Conservation (phyloP, 1,140 invertebrate genomes). For the Sogatella furcifera region DNA sequence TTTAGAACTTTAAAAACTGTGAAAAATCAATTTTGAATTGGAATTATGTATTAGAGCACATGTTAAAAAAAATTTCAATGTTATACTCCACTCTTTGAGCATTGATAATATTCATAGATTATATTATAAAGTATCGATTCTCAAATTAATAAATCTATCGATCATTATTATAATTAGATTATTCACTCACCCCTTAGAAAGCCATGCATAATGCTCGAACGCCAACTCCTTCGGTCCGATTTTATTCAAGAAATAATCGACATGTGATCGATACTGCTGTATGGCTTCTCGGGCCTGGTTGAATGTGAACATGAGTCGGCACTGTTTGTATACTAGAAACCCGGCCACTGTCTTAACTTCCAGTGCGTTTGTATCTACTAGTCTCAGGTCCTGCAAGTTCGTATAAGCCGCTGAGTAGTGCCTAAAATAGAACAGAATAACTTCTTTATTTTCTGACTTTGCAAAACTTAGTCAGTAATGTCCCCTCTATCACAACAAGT, state of each 20-base stretch:
- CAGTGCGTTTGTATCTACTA: slow-evolving; percentile 79
- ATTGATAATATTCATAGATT: too few relatives aligned
- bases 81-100: too few relatives aligned
- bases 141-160: too few relatives aligned
- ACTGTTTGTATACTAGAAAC: slow-evolving; percentile 93
- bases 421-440: slow-evolving; percentile 47
- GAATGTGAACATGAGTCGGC: slow-evolving; percentile 74
- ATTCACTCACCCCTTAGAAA: slow-evolving; percentile 91
- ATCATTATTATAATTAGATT: too few relatives aligned
- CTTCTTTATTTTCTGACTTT: too few relatives aligned
- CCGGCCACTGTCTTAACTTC: slow-evolving; percentile 93
- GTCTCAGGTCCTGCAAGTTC: slow-evolving; percentile 74
- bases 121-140: too few relatives aligned
- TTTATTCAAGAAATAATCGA: slow-evolving; percentile 74
- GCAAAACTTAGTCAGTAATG: too few relatives aligned
- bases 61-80: too few relatives aligned
- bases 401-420: slow-evolving; percentile 90
- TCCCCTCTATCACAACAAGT: too few relatives aligned
- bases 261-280: slow-evolving; percentile 81
- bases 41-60: too few relatives aligned
- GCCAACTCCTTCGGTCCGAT: slow-evolving; percentile 68
- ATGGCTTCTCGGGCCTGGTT: slow-evolving; percentile 88
- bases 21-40: too few relatives aligned
- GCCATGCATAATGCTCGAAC: slow-evolving; percentile 94
- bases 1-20: too few relatives aligned